phyloP scores from a whole-genome alignment of 2,113 vertebrate genomes.

The Alosa alosa region DNA sequence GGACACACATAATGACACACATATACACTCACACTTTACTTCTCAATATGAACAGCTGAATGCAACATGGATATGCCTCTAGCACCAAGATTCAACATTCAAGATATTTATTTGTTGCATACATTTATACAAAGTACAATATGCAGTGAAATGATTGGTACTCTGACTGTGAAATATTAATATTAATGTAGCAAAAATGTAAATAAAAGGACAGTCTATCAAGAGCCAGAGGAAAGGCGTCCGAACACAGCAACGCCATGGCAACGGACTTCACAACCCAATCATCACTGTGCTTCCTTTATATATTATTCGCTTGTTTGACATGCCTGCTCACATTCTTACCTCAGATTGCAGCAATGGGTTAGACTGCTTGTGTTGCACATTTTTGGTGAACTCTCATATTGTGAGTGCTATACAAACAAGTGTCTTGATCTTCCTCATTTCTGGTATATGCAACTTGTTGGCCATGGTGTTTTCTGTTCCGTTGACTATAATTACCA shows the following conservation, averaged over 20 bases:
- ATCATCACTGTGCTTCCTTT: neutral
- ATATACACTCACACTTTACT: neutral
- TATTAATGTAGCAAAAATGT: no score
- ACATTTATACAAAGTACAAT: no score
- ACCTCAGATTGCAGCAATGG: neutral
- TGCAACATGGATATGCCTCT: neutral
- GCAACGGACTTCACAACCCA: neutral
- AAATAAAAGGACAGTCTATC: no score
- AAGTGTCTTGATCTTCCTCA: no score
- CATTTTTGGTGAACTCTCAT: neutral
- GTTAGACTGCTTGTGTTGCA: neutral
- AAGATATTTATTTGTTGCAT: no score
- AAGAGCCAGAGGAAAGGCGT: no score
- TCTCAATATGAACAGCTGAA: neutral
- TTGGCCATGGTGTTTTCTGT: neutral
- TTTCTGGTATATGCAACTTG: neutral
- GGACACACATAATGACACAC: constrained; percentile 9
- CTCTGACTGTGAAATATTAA: no score
- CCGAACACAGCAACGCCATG: no score
- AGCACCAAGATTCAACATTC: no score
- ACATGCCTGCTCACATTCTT: neutral
- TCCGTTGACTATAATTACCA: neutral
- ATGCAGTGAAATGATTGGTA: no score
- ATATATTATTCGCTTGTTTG: neutral
- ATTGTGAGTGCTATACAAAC: neutral